phyloP scores from a whole-genome alignment of 2,113 vertebrate genomes.

The Rhegmatorhina hoffmannsi region DNA sequence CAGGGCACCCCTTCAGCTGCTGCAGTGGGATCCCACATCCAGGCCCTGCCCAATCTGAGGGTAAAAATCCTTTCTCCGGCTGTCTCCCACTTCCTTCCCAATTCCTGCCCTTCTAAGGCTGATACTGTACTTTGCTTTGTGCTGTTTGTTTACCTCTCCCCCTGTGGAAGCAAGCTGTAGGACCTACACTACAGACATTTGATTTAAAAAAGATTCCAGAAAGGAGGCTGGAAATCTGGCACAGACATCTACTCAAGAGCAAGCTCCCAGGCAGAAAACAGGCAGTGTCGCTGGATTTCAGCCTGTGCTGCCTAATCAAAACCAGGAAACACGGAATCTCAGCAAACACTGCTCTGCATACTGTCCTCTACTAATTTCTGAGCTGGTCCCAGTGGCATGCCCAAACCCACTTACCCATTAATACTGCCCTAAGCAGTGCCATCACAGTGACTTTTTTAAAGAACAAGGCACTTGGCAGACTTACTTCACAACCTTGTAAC shows the following conservation, averaged over 20 bases:
- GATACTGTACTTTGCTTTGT: neutral
- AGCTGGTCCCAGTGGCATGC: fast-evolving
- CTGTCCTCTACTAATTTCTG: fast-evolving
- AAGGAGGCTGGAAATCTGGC: neutral
- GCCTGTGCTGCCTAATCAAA: neutral
- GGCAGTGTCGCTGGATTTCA: fast-evolving
- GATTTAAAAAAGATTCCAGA: constrained; percentile 9
- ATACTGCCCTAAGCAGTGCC: neutral
- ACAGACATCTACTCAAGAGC: fast-evolving
- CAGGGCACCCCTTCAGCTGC: fast-evolving
- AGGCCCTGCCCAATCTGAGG: fast-evolving
- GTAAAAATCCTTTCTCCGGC: neutral
- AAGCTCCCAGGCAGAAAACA: neutral
- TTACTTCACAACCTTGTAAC: neutral
- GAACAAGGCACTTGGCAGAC: neutral
- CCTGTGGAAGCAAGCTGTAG: neutral
- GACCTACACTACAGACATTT: neutral
- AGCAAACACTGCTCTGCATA: fast-evolving
- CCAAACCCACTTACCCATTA: neutral
- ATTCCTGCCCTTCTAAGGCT: neutral
- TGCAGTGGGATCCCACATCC: fast-evolving
- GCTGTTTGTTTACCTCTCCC: neutral
- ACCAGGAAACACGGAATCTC: neutral
- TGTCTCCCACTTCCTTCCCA: neutral
- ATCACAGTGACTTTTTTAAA: neutral